Percentiles rank a stretch among this genome's conserved stretches.
Conservation (phyloP, 2,797 vertebrate species). For the Microctenopoma lineatum region DNA sequence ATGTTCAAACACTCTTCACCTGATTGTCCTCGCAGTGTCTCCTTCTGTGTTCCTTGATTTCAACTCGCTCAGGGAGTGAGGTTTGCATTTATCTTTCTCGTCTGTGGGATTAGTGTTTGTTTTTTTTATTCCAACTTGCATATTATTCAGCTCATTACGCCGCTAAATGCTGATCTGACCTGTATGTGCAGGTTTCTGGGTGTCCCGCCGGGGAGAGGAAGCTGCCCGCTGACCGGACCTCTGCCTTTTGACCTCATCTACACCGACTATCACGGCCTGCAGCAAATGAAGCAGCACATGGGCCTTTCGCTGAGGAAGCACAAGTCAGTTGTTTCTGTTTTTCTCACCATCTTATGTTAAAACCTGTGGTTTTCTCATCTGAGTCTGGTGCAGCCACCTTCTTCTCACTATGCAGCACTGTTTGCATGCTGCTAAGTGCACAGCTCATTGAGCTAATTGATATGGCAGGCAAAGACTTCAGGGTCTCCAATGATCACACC, state of each 20-base stretch:
- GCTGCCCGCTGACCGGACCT: constrained; percentile 91
- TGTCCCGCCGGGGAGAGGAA: constrained; percentile 95
- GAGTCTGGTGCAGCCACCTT: too few relatives aligned
- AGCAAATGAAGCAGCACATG: constrained; percentile 99
- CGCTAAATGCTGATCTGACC: not conserved
- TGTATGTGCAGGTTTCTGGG: constrained; percentile 87
- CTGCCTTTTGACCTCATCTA: constrained; percentile 97
- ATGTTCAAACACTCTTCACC: not conserved
- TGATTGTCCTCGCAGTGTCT: not conserved
- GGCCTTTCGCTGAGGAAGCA: constrained; percentile 92
- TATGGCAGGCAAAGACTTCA: too few relatives aligned
- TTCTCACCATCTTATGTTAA: not conserved
- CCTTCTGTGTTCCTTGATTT: too few relatives aligned
- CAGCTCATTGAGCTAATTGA: too few relatives aligned
- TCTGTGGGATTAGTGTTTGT: not conserved
- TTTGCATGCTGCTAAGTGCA: too few relatives aligned
- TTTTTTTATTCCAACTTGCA: not conserved
- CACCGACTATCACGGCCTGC: constrained; percentile 96
- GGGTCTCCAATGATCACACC: too few relatives aligned
- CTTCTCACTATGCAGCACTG: too few relatives aligned
- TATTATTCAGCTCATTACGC: not conserved
- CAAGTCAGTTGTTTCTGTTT: constrained; percentile 65
- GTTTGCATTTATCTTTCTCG: not conserved
- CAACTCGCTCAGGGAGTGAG: not conserved
- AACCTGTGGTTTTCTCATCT: not conserved